phyloP scores from a whole-genome alignment of 2,113 vertebrate species.

The Globicephala melas region DNA sequence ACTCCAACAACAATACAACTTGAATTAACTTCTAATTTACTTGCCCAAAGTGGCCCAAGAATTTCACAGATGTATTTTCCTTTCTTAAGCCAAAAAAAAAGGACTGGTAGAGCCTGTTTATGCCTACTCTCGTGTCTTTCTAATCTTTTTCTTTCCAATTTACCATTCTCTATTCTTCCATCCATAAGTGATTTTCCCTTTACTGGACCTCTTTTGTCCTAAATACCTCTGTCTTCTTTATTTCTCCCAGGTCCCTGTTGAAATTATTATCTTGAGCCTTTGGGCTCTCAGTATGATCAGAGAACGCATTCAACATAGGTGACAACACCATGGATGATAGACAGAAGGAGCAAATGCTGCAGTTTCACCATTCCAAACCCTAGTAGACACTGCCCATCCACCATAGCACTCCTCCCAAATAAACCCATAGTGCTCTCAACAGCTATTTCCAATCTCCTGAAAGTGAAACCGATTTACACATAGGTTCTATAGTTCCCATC shows the following conservation, averaged over 20 bases:
- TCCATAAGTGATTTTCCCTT: not conserved
- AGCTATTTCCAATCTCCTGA: not conserved
- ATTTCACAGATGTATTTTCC: not conserved
- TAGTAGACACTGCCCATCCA: not conserved
- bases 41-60: not conserved
- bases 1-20: not conserved
- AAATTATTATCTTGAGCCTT: not conserved
- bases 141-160: conserved; percentile 10
- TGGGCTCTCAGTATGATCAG: not conserved
- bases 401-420: not conserved
- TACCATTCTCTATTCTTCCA: not conserved
- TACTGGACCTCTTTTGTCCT: not conserved
- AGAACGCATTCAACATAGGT: not conserved
- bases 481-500: not conserved
- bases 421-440: not conserved
- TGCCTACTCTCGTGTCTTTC: not conserved
- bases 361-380: not conserved
- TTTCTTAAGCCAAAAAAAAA: not conserved
- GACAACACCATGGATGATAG: not conserved
- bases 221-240: not conserved
- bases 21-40: conserved; percentile 35
- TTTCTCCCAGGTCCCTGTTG: not conserved
- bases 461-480: not conserved
- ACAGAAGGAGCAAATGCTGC: not conserved
- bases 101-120: not conserved